Conservation (phyloP, 2,888 invertebrate genomes). For the Philopedon plagiatum region DNA sequence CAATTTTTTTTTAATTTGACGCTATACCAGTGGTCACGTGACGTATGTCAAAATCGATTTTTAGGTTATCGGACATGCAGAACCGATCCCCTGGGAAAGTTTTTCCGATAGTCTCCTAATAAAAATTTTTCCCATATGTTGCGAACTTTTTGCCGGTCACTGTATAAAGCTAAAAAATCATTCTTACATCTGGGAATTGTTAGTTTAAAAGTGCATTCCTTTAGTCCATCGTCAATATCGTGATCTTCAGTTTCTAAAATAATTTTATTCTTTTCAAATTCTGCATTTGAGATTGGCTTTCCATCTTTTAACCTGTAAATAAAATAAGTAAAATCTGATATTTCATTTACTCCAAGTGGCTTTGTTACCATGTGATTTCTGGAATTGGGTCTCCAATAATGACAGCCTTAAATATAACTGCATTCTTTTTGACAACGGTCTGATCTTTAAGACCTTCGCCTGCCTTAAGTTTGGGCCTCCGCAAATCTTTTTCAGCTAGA, state of each 20-base stretch:
- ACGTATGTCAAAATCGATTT: too few species aligned
- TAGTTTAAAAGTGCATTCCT: conserved; percentile 85
- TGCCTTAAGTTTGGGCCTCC: conserved; percentile 81
- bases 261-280: conserved; percentile 70
- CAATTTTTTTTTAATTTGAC: too few species aligned
- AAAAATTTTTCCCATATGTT: too few species aligned
- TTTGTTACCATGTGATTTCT: conserved; percentile 82
- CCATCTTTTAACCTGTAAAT: conserved; percentile 75
- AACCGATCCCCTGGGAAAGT: too few species aligned
- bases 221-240: conserved; percentile 81
- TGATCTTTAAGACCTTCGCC: conserved; percentile 78
- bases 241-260: conserved; percentile 76
- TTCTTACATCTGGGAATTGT: conserved; percentile 80
- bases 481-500: conserved; percentile 82
- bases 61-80: too few species aligned
- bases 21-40: too few species aligned
- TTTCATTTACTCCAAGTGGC: background rate
- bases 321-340: background rate
- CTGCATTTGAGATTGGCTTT: conserved; percentile 76
- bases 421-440: conserved; percentile 79
- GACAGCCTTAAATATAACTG: conserved; percentile 78
- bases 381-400: conserved; percentile 93
- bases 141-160: too few species aligned
- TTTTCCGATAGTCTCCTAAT: too few species aligned
- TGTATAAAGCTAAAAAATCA: conserved; percentile 8